Percentiles rank a stretch among this genome's conserved stretches.
Conservation (phyloP, 2,797 vertebrate species). For the Sarcoramphus papa region DNA sequence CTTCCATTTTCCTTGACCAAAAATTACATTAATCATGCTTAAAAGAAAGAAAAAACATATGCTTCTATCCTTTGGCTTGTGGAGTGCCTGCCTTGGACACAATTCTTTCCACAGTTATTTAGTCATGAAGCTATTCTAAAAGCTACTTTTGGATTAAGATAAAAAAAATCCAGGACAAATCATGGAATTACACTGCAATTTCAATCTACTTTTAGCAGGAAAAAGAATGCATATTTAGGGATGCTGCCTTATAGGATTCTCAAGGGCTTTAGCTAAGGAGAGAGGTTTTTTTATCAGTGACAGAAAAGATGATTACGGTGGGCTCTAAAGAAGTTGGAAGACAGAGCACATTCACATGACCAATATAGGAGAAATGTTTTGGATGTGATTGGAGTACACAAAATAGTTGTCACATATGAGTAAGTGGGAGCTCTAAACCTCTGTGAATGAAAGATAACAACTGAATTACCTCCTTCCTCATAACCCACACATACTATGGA, state of each 20-base stretch:
- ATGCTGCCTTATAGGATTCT: not conserved
- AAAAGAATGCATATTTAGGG: not conserved
- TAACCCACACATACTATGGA: not conserved
- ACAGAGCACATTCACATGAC: not conserved
- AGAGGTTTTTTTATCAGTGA: not conserved
- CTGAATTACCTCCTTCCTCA: not conserved
- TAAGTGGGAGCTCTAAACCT: not conserved
- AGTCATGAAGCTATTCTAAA: not conserved
- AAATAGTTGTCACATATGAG: not conserved
- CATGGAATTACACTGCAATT: not conserved
- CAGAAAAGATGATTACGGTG: not conserved
- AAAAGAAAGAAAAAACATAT: not conserved
- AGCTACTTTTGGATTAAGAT: not conserved
- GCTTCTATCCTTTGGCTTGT: not conserved
- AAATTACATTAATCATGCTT: not conserved
- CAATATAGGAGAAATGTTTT: not conserved
- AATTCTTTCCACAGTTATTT: not conserved
- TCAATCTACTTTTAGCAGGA: not conserved
- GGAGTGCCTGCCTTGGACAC: not conserved
- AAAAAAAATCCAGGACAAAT: not conserved
- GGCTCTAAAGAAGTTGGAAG: not conserved
- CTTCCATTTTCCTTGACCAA: not conserved
- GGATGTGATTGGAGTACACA: not conserved
- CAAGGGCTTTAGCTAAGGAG: not conserved
- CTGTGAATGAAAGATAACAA: not conserved